phyloP scores from a whole-genome alignment of 2,113 vertebrate genomes.

The Psilopogon haemacephalus region DNA sequence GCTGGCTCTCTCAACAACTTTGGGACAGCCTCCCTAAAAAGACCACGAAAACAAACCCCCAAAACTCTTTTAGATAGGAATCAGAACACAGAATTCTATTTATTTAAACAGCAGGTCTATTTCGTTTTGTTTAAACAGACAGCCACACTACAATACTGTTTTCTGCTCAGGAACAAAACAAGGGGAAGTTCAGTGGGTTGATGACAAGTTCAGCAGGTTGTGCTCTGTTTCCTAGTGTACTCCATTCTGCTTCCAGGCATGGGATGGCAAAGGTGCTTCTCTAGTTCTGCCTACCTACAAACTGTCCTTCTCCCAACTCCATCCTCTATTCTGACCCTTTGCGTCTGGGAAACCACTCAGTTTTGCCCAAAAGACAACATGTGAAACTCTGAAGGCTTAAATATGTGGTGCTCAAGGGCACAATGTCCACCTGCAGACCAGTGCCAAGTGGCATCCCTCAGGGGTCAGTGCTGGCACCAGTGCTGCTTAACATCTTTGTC shows the following conservation, averaged over 20 bases:
- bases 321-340: background rate
- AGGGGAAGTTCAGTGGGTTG: background rate
- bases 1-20: background rate
- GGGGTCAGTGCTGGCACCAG: too few relatives aligned
- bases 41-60: constrained; percentile 1
- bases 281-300: background rate
- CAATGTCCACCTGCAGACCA: too few relatives aligned
- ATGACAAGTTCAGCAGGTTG: background rate
- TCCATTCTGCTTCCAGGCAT: background rate
- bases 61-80: background rate
- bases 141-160: background rate
- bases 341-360: background rate
- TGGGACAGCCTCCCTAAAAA: constrained; percentile 16
- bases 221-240: background rate
- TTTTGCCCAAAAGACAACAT: background rate
- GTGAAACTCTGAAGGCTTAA: background rate
- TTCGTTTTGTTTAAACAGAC: constrained; percentile 13
- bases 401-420: too few relatives aligned
- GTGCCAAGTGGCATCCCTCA: too few relatives aligned
- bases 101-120: constrained; percentile 17
- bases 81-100: background rate
- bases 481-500: too few relatives aligned
- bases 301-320: background rate
- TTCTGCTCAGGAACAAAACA: constrained; percentile 18
- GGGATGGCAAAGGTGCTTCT: background rate